phyloP scores from a whole-genome alignment of 2,113 vertebrate species.

The Rhineura floridana region DNA sequence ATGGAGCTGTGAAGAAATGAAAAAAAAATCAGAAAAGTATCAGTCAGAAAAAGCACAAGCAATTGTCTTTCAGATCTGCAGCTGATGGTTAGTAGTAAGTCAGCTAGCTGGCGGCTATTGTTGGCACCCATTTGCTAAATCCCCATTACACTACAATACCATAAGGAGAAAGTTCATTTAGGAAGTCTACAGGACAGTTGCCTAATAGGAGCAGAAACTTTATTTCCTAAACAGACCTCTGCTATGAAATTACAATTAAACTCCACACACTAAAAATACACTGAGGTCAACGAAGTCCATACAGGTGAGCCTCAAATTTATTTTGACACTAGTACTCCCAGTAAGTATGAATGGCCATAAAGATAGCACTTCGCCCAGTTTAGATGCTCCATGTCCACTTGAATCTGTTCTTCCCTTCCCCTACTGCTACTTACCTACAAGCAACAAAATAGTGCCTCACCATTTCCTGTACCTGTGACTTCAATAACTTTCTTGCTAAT shows the following conservation, averaged over 20 bases:
- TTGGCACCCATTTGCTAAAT: neutral
- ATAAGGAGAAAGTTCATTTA: neutral
- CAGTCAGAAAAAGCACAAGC: neutral
- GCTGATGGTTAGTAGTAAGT: neutral
- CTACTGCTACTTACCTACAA: neutral
- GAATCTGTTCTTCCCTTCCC: neutral
- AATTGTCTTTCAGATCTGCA: neutral
- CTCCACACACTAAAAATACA: neutral
- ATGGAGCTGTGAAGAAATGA: slow-evolving; percentile 82
- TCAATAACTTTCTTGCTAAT: neutral
- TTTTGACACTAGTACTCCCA: neutral
- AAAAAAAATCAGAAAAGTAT: neutral
- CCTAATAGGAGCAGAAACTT: neutral
- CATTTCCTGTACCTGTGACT: neutral
- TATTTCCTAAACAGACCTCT: neutral
- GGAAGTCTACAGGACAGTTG: neutral
- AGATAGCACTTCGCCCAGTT: neutral
- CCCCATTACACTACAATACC: neutral
- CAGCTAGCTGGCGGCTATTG: neutral
- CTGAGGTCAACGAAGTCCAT: neutral
- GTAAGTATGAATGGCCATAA: neutral
- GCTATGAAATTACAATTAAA: neutral
- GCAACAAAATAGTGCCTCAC: neutral
- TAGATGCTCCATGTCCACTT: no score
- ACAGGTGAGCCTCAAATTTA: neutral